Base-by-base conservation (phyloP, 2,113 vertebrate species). In the Struthidea cinerea region DNA sequence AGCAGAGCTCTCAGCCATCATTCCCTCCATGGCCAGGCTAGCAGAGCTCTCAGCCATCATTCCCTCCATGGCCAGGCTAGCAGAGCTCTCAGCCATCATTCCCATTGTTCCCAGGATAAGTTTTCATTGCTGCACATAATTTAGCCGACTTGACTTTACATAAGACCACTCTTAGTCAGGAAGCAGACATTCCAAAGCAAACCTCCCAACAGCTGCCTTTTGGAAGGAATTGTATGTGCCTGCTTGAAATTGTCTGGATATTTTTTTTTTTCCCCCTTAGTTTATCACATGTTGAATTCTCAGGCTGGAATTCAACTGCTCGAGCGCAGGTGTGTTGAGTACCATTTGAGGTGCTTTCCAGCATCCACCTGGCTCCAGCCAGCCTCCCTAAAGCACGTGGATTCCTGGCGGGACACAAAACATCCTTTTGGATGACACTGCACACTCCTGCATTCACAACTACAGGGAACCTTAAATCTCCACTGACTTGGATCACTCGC, bases 201-300 rank as follows among this genome's bases (percentile, higher is more conserved):
- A 19, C 12, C 41, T 91, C n/a, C 53, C 49, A 56, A 37, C 69
- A 60, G 56, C 47, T 85, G 71, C 35, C 81, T 80, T 89, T 59
- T 15, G 20, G 50, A 26, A 89, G 13, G 83, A 91, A 69, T 10
- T 42, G 1, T 23, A 46, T 16, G 1, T 1, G 5, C 33, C 71
- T 90, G 42, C 59, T 91, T 77, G 70, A 92, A 83, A 77, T 64
- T 30, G 37, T 59, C 59, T 22, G 49, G 16, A 47, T 65, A 2
- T 13, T 19, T 83, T 60, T 49, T 49, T 49, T 24, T 4, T 0
- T 8, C 5, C 4, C 10, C n/a, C 35, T 27, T 32, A 16, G 28
- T 88, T 96, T 79, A 92, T 92, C 76, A 70, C 59, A 16, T 5
- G 12, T 44, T 84, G 79, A 92, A 88, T 83, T 83, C 82, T 49